phyloP scores from a whole-genome alignment of 2,113 vertebrate genomes.

The Calidris pugnax region DNA sequence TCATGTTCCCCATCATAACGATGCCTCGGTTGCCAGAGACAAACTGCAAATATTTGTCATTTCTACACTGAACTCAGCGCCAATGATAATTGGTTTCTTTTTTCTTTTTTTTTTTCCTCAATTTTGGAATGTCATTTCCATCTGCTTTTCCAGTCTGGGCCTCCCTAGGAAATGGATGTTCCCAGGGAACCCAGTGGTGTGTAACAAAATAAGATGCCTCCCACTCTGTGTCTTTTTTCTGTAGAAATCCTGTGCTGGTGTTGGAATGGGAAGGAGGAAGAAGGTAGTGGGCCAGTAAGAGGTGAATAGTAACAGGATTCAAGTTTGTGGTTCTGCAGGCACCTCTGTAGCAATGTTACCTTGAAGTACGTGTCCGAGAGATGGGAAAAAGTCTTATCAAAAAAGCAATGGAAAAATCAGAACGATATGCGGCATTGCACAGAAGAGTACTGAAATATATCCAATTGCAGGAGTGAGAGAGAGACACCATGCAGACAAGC shows the following conservation, averaged over 20 bases:
- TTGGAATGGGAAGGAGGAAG: not conserved
- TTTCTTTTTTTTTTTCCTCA: not conserved
- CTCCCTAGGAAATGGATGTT: not conserved
- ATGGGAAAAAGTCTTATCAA: not conserved
- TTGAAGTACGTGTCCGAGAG: not conserved
- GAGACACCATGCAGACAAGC: not conserved
- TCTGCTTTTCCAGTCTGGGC: not conserved
- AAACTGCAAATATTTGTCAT: slow-evolving; percentile 16
- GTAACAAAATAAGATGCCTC: not conserved
- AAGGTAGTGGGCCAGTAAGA: not conserved
- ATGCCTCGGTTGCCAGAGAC: not conserved
- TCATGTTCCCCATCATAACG: not conserved
- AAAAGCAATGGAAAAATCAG: not conserved
- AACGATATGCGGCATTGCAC: not conserved
- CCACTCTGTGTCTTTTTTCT: not conserved
- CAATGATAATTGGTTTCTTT: not conserved
- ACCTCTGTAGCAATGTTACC: not conserved
- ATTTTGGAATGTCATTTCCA: not conserved
- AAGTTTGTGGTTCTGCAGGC: not conserved
- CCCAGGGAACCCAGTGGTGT: not conserved
- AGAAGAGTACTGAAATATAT: not conserved
- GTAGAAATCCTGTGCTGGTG: not conserved
- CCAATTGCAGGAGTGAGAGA: not conserved
- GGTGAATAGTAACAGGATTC: not conserved
- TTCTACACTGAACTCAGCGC: not conserved